Conservation (phyloP, 2,113 vertebrate species). For the Corythornis vintsioides region DNA sequence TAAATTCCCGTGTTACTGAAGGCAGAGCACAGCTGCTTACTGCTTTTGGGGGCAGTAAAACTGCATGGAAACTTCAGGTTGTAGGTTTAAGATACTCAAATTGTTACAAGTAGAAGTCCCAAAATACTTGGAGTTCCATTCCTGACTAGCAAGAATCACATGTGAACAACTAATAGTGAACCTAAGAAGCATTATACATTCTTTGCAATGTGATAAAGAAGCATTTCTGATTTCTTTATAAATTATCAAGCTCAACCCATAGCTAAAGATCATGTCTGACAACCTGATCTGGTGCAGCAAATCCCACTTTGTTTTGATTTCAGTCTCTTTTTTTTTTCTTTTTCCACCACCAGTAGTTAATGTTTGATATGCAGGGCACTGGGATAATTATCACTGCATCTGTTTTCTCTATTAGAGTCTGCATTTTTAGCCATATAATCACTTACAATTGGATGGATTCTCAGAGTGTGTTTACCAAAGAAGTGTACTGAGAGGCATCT, state of each 20-base stretch:
- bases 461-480: conserved; percentile 44
- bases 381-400: conserved; percentile 53
- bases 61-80: background rate
- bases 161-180: background rate
- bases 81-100: background rate
- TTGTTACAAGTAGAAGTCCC: background rate
- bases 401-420: conserved; percentile 46
- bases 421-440: conserved; percentile 37
- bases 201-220: background rate
- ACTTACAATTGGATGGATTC: conserved; percentile 9
- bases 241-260: background rate
- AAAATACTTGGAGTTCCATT: background rate
- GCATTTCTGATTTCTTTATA: background rate
- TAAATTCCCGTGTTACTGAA: background rate
- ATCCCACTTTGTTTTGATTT: conserved; percentile 5
- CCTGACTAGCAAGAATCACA: background rate
- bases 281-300: background rate
- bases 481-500: conserved; percentile 9
- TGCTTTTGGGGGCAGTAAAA: background rate
- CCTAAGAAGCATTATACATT: background rate
- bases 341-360: conserved; percentile 7
- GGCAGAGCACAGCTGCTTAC: background rate
- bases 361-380: conserved; percentile 26
- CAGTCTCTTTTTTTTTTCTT: background rate
- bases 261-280: background rate